Evolutionary conservation across 2,797 vertebrate species (phyloP), one percentile per base, ranked within the genome.

Genomic region (Parauchenoglanis punctatus): DNA sequence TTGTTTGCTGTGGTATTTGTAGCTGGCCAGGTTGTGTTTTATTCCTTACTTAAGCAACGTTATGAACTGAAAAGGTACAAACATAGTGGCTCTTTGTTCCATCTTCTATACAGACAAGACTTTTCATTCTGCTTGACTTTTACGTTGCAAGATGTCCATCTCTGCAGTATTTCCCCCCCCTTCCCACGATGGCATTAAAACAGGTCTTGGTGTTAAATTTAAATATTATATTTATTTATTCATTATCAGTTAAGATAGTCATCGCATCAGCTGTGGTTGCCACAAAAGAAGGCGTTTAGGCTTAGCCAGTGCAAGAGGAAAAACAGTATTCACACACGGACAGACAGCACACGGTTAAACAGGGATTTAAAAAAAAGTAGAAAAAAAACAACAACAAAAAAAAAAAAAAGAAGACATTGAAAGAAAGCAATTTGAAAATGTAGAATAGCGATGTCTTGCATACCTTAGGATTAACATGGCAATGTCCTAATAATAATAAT

Each of bases 291-390:
- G 94, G 94, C 93, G 78, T 94, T 89, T 92, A 93, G 93, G 94
- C 93, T 92, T 91, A 94, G 92, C 92, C 93, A 95, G 95, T 94
- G 94, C 94, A 94, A 94, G 91, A 94, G 88, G 89, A 89, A 89
- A 92, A 87, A 91, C 83, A 86, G 87, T 87, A 90, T 92, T 89
- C 89, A 93, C 91, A 92, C 31, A 84, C 90, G 90, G 92, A 92
- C 90, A 88, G 84, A 91, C 90, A 88, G 87, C 89, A 91, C 13
- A 90, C 52, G 85, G 92, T 2, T 89, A 90, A 3, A 81, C 90
- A 81, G 86, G 87, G 92, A 88, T 81, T 83, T 89, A 91, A 92
- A 81, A 86, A 89, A 89, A 86, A 86, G 1, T 91, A 86, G 90
- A 73, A 59, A 40, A 93, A 85, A 90, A 89, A 52, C 31, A 35